Evolutionary conservation across 1,140 invertebrate species (phyloP).

Genomic region (Cydia amplana): DNA sequence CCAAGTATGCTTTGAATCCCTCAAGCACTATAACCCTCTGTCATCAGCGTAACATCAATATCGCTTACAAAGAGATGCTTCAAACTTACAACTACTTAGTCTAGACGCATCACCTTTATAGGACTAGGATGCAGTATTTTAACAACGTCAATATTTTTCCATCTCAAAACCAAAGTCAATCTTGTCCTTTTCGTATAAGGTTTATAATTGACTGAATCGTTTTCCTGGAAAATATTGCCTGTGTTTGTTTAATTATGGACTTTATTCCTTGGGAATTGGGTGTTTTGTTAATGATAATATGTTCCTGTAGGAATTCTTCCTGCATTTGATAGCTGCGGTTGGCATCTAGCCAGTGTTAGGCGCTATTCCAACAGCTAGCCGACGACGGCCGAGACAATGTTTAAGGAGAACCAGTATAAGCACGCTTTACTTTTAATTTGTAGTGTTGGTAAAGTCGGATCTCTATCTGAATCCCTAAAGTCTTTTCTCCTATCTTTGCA

Average conservation of each 20-base stretch:
- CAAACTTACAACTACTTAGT: conserved; percentile 27
- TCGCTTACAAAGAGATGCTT: conserved; percentile 23
- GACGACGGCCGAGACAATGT: too few species aligned
- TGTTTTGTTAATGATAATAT: neutral
- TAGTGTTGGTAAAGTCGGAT: too few species aligned
- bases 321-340: conserved; percentile 14
- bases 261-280: neutral
- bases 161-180: neutral
- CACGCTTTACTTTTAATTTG: too few species aligned
- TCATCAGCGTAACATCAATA: conserved; percentile 21
- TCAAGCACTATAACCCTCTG: neutral
- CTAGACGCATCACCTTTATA: conserved; percentile 23
- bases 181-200: neutral
- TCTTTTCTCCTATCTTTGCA: too few species aligned
- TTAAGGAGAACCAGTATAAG: too few species aligned
- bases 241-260: conserved; percentile 7
- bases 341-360: conserved; percentile 16
- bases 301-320: conserved; percentile 6
- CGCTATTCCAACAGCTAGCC: neutral
- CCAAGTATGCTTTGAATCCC: neutral
- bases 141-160: conserved; percentile 12
- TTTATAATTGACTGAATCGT: neutral
- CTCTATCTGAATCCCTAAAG: too few species aligned
- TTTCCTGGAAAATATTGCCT: neutral
- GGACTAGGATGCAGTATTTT: neutral